Evolutionary conservation across 1,140 invertebrate species (phyloP).

Genomic region (Hylaeus anthracinus): DNA sequence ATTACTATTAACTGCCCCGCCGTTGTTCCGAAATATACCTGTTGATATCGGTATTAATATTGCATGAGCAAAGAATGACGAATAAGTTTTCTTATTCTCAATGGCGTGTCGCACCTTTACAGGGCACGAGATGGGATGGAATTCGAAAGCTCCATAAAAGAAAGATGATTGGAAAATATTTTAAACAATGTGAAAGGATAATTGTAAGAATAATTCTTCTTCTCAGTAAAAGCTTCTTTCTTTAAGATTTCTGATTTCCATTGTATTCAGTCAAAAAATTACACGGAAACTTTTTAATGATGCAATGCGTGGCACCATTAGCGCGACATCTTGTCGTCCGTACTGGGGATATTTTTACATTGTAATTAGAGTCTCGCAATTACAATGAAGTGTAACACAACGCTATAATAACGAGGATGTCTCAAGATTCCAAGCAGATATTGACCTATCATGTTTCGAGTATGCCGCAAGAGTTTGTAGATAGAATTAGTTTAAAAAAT

Average conservation of each 20-base stretch:
- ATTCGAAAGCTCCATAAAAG: no score
- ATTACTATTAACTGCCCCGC: slow-evolving; percentile 96
- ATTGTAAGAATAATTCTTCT: no score
- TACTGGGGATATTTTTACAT: slow-evolving; percentile 21
- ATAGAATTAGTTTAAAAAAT: no score
- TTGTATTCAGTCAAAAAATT: not conserved
- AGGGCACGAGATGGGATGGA: no score
- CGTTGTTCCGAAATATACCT: slow-evolving; percentile 97
- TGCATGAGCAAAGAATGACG: not conserved
- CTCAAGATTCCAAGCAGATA: slow-evolving; percentile 13
- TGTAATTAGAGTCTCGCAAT: slow-evolving; percentile 7
- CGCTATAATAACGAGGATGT: slow-evolving; percentile 10
- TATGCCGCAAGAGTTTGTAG: slow-evolving; percentile 1
- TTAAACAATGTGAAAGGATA: no score
- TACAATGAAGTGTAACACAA: slow-evolving; percentile 38
- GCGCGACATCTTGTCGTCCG: not conserved
- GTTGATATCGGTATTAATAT: slow-evolving; percentile 21
- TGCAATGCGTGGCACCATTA: not conserved
- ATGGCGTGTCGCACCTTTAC: no score
- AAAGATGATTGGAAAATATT: no score
- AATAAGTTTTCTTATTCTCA: not conserved
- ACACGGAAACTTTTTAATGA: not conserved
- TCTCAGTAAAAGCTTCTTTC: no score
- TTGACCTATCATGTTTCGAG: slow-evolving; percentile 25
- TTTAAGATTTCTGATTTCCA: no score